Base-by-base conservation (phyloP, 2,113 vertebrate genomes). In the Dryoscopus gambensis region DNA sequence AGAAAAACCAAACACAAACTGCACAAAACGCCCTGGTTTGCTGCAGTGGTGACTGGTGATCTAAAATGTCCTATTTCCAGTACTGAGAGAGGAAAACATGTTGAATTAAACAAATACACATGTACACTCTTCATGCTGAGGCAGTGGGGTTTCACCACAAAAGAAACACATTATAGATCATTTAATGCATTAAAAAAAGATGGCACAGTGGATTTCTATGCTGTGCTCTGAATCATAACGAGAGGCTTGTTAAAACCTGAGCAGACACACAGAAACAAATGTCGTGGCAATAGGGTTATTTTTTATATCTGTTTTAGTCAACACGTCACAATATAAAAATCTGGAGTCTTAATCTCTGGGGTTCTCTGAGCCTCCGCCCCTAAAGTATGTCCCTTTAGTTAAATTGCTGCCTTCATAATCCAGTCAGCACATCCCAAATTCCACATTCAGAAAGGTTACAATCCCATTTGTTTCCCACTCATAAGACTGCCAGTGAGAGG, bases 51-150 rank as follows among this genome's bases (percentile, higher is more conserved):
- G 56, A 55, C 86, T 33, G 15, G 74, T 55, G 64, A 82, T 60
- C 28, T n/a, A 37, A 69, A 69, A 46, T 8, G 40, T 62, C 46
- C 74, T 62, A 20, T 73, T 91, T 73, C 64, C 79, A 82, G 46
- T 3, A 53, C n/a, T 13, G 62, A 44, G 46, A 69, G 67, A 90
- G 40, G 28, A 84, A 93, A 94, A 93, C 68, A 56, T n/a, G 60
- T 13, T 81, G 90, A 84, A 89, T 82, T 94, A 90, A 93, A 82
- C 77, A 85, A 74, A 93, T 78, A 83, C 93, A 94, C 24, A 35
- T 59, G 84, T 62, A 55, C 7, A 2, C 12, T 50, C 87, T 25
- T n/a, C 79, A 23, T 28, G 56, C 83, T 47, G 76, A 90, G 73
- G 76, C 85, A 75, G 65, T 19, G 52, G 64, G 83, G 53, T 60